Base-by-base conservation (phyloP, 2,888 invertebrate genomes). In the Amitus sp. region DNA sequence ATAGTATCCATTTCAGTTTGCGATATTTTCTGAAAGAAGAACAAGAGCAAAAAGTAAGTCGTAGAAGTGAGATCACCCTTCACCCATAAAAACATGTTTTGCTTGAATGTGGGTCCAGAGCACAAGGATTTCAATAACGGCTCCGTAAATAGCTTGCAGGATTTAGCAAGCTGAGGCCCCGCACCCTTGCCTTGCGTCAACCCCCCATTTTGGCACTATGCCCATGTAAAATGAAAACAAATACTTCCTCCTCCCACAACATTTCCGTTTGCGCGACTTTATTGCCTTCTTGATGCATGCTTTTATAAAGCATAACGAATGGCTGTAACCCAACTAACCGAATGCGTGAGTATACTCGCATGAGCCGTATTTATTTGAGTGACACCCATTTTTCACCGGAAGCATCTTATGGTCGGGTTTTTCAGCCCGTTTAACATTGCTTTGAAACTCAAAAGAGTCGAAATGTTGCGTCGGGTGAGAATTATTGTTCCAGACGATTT, bases 141-240 rank as follows among this genome's bases (percentile, higher is more conserved):
- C 76, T 70, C 73, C 74, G 73, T 76, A 77, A 77, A 77, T 76
- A 77, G 74, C 75, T 72, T 56, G 67, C 66, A 63, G 73, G 69
- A 74, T 61, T 65, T 61, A 49, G 47, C 58, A 48, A 65, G 50
- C 42, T 48, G 20, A 46, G 23, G 61, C 47, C 52, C 56, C 52
- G 47, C 39, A 62, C 45, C 52, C 56, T 47, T 39, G 27, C 40
- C 59, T 56, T 47, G 54, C 65, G 61, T 56, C 47, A 54, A 53
- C 64, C 61, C 66, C 58, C 69, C 66, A 65, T 74, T 75, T 76
- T 78, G 78, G 78, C 76, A 72, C 57, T 63, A 68, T 62, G 78
- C 78, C 75, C 75, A 78, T 77, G 75, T 72, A 78, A 62, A 78
- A 78, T 78, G 78, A 78, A 76, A 78, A 78, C 77, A 78, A 78